Conservation (phyloP, 1,140 invertebrate genomes). For the Drosophila murphyi region DNA sequence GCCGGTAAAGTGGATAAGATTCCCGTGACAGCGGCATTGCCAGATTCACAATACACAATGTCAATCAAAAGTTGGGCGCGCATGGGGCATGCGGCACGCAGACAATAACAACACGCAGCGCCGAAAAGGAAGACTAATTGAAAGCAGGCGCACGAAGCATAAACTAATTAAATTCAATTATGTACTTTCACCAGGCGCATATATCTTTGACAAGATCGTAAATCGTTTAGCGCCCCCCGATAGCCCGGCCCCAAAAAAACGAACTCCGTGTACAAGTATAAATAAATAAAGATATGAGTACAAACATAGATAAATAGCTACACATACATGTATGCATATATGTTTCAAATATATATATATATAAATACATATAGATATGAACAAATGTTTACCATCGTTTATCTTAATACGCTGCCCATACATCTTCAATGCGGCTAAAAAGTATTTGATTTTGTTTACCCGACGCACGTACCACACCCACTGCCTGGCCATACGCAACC, state of each 20-base stretch:
- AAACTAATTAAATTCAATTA: conserved; percentile 76
- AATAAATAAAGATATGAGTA: not conserved
- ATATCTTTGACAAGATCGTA: conserved; percentile 72
- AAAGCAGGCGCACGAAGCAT: conserved; percentile 56
- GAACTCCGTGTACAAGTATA: not conserved
- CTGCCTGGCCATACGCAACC: not conserved
- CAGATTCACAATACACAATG: conserved; percentile 35
- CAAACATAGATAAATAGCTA: too few relatives aligned
- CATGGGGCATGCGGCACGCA: not conserved
- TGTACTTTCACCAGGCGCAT: conserved; percentile 51
- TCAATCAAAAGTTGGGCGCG: conserved; percentile 69
- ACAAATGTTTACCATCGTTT: conserved; percentile 25
- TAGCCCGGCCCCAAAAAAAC: conserved; percentile 3
- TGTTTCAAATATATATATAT: not conserved
- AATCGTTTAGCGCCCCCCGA: conserved; percentile 61
- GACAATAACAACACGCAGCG: conserved; percentile 10
- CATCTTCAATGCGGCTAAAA: conserved; percentile 4
- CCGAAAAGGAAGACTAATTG: conserved; percentile 68
- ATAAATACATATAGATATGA: not conserved
- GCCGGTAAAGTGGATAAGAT: not conserved
- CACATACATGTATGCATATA: too few relatives aligned
- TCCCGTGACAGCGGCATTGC: conserved; percentile 1
- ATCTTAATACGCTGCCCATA: conserved; percentile 7
- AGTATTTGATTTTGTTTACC: conserved; percentile 33
- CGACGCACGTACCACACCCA: conserved; percentile 27